Base-by-base conservation (phyloP, 2,113 vertebrate genomes). In the Lophochroa leadbeateri region DNA sequence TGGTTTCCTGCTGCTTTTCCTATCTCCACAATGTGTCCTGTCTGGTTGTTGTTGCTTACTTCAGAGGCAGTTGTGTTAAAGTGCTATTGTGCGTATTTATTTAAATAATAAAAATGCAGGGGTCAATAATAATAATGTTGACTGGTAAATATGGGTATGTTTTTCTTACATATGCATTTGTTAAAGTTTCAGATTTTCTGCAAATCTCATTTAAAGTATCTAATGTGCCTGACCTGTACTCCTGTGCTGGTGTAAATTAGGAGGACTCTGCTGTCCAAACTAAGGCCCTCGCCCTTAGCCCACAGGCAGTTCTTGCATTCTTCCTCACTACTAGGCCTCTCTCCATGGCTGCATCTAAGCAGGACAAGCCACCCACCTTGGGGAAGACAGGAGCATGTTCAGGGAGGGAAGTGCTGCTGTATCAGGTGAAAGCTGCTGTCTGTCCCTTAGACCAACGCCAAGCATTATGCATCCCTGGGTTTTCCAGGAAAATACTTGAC, bases 11-110 rank as follows among this genome's bases (percentile, higher is more conserved):
- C 17, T 64, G 18, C 63, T 7, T 63, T 81, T 81, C 25, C 27
- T 69, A 3, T n/a, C n/a, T 9, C 17, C 6, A 9, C 29, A 47
- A 2, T 2, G 2, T 31, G 13, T 24, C 3, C 21, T 39, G 2
- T 13, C 29, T 65, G 39, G 5, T 31, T 39, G 25, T 13, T 63
- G 12, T 37, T n/a, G 29, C 24, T 43, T 49, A 28, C 16, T 69
- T 64, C 49, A 69, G 28, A 76, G 33, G 41, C 25, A 82, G 49
- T 23, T 39, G 13, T 58, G 7, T 16, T 35, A 23, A 41, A 39
- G 43, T 76, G 37, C 15, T 82, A 3, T 29, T 68, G 29, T 41
- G 12, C 49, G 24, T 19, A 27, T 43, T 70, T 57, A 61, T 33
- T 52, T 50, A 25, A 87, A 80, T 80, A 83, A 44, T 17, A 41